phyloP scores from a whole-genome alignment of 2,888 invertebrate genomes.

The Cephus nigrinus region DNA sequence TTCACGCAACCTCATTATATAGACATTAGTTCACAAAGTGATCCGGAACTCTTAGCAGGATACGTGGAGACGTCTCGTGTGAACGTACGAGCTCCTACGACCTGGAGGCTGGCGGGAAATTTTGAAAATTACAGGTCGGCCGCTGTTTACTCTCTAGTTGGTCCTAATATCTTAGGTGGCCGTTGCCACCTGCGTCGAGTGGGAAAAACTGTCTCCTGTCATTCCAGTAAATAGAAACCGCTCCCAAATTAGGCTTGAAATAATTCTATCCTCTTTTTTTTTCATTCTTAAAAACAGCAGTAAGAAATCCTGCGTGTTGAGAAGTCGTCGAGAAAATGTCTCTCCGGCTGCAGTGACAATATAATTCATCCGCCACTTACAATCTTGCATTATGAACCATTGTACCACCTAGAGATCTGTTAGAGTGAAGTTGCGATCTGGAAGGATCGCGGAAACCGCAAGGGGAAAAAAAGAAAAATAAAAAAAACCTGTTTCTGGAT shows the following conservation, averaged over 20 bases:
- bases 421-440: neutral
- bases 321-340: neutral
- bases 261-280: neutral
- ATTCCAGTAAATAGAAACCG: neutral
- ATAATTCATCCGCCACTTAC: neutral
- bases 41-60: neutral
- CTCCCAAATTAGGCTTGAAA: neutral
- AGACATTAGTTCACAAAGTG: neutral
- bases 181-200: slow-evolving; percentile 3
- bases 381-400: slow-evolving; percentile 24
- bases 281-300: neutral
- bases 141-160: slow-evolving; percentile 1
- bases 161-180: slow-evolving; percentile 1
- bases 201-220: neutral
- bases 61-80: neutral
- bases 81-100: neutral
- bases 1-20: neutral
- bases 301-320: neutral
- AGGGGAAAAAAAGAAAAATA: neutral
- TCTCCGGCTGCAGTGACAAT: neutral
- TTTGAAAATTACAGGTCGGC: neutral
- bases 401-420: slow-evolving; percentile 10
- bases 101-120: neutral
- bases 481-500: neutral
- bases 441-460: neutral